Evolutionary conservation across 2,888 invertebrate genomes (phyloP).

Genomic region (Standfussiana lucernea): DNA sequence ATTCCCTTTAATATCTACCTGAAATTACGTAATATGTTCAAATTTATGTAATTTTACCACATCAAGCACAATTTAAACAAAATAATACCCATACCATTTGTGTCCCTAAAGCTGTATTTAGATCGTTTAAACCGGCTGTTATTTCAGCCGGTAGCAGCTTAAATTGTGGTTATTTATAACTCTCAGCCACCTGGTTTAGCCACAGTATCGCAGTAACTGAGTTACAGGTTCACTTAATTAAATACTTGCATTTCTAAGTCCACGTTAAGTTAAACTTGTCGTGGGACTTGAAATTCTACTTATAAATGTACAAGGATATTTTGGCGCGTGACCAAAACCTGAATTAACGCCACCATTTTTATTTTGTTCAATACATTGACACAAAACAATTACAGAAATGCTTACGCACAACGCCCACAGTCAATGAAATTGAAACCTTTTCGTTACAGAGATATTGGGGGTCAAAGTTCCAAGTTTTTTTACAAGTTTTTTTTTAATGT

Average conservation of each 20-base stretch:
- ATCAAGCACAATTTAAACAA: slow-evolving; percentile 23
- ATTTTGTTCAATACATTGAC: no score
- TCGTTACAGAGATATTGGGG: no score
- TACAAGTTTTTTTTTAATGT: no score
- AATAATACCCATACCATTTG: slow-evolving; percentile 33
- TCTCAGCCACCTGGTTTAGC: slow-evolving; percentile 53
- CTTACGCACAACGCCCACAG: no score
- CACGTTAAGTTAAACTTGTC: background rate
- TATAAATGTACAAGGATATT: background rate
- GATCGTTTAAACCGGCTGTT: slow-evolving; percentile 28
- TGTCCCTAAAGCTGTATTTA: slow-evolving; percentile 33
- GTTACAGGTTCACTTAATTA: slow-evolving; percentile 51
- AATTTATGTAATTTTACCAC: slow-evolving; percentile 1
- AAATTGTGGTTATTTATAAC: slow-evolving; percentile 58
- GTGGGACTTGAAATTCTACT: background rate
- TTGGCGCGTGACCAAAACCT: background rate
- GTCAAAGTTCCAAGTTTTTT: no score
- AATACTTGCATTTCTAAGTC: slow-evolving; percentile 27
- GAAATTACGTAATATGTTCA: background rate
- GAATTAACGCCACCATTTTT: background rate
- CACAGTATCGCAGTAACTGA: slow-evolving; percentile 37
- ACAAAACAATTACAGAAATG: no score
- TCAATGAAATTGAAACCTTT: no score
- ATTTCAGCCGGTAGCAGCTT: slow-evolving; percentile 33
- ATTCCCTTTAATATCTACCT: background rate